Evolutionary conservation across 2,888 invertebrate genomes (phyloP), one percentile per base, ranked within the genome.

Genomic region (Drosophila flavopinicola): DNA sequence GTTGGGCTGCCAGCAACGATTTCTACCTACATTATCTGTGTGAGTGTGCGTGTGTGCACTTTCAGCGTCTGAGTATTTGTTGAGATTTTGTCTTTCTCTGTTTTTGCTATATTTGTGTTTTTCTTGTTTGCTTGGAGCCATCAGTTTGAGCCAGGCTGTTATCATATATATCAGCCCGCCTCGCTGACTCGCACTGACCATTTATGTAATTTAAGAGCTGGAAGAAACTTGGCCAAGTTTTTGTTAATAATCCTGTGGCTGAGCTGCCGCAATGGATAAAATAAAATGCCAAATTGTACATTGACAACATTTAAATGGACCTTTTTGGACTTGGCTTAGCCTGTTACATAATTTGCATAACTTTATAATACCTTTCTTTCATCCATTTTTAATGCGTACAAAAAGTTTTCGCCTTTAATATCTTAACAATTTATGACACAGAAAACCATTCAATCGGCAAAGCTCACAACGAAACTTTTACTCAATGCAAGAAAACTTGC

Each of bases 81-180:
- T 41, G 38, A 66, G 60, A 44, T 57, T 74, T 51, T 39, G 35
- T 53, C n/a, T 60, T 57, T 41, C 39, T 37, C 5, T 11, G 30
- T 20, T 25, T 38, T 42, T 39, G 27, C 10, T 38, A 17, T 67
- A 32, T 42, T 63, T 37, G 29, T 32, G 6, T 38, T 35, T 11
- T 49, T 53, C 25, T 54, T 69, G 45, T 57, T 57, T 35, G 39
- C 42, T 54, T 32, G 29, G 41, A 56, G 53, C 38, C 56, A 39
- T 63, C 49, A 58, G 37, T 38, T 41, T 23, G 30, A 37, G 6
- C 37, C 29, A 45, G 65, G 32, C 60, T 24, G 61, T 60, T 79
- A 60, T n/a, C n/a, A 82, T 78, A 75, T 67, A 82, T 68, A 78
- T 71, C 6, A 9, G 35, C 30, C 6, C 7, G 3, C n/a, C 7